A percentile compares a stretch with the other conserved stretches of the same genome.
Conservation (phyloP, 2,888 invertebrate species). For the Epinotia nisella region DNA sequence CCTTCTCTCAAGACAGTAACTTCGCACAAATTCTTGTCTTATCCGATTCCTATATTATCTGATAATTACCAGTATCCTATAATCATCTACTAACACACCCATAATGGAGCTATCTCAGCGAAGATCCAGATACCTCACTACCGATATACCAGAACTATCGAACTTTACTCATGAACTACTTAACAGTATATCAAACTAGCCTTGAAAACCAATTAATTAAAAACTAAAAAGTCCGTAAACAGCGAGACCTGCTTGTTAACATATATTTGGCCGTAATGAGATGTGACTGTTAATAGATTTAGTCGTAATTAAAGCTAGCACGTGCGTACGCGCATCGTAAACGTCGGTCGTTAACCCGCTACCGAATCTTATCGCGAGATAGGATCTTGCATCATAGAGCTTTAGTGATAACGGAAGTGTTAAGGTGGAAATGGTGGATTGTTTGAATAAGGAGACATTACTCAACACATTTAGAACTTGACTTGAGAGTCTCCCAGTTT, state of each 20-base stretch:
- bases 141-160: background rate
- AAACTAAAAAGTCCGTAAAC: background rate
- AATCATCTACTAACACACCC: background rate
- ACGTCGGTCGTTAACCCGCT: slow-evolving; percentile 36
- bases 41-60: no score
- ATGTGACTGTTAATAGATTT: slow-evolving; percentile 29
- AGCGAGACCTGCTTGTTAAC: background rate
- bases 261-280: slow-evolving; percentile 19
- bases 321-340: slow-evolving; percentile 20
- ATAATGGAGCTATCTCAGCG: background rate
- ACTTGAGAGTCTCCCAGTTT: no score
- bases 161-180: background rate
- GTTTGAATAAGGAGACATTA: background rate
- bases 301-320: slow-evolving; percentile 26
- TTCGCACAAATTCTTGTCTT: no score
- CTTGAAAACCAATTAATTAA: background rate
- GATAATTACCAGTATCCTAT: no score
- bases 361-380: slow-evolving; percentile 31
- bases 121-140: background rate
- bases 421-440: background rate
- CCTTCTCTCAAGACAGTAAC: no score
- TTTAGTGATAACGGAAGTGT: slow-evolving; percentile 28
- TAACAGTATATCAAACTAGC: background rate
- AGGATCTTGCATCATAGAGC: slow-evolving; percentile 30
- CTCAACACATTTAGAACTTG: background rate